phyloP scores from a whole-genome alignment of 1,140 invertebrate species.

The Orius laevigatus region DNA sequence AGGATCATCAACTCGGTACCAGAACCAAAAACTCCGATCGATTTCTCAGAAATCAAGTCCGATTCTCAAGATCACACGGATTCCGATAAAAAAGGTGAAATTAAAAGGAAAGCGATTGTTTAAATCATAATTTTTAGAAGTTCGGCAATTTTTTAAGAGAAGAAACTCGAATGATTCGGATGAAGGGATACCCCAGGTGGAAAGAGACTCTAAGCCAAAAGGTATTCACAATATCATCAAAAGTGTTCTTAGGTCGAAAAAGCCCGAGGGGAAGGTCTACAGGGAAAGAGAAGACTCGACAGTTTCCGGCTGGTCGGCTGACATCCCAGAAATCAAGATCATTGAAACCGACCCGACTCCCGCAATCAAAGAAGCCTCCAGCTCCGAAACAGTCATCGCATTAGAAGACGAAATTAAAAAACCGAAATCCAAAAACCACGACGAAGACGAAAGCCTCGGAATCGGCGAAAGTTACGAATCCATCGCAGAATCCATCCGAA shows the following conservation, averaged over 20 bases:
- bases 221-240: background rate
- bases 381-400: constrained; percentile 2
- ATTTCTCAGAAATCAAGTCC: background rate
- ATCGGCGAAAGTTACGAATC: constrained; percentile 1
- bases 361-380: background rate
- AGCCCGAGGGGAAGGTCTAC: background rate
- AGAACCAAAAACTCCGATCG: background rate
- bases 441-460: background rate
- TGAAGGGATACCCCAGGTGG: background rate
- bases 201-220: background rate
- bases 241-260: background rate
- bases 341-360: background rate
- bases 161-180: background rate
- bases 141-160: background rate
- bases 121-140: background rate
- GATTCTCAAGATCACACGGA: background rate
- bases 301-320: constrained; percentile 5
- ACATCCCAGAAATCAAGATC: constrained; percentile 12
- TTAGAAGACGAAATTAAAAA: background rate
- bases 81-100: background rate
- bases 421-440: background rate
- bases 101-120: background rate
- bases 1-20: constrained; percentile 37
- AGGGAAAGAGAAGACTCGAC: background rate
- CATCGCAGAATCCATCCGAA: background rate